phyloP scores from a whole-genome alignment of 2,888 invertebrate species.

The Morpho deidamia region DNA sequence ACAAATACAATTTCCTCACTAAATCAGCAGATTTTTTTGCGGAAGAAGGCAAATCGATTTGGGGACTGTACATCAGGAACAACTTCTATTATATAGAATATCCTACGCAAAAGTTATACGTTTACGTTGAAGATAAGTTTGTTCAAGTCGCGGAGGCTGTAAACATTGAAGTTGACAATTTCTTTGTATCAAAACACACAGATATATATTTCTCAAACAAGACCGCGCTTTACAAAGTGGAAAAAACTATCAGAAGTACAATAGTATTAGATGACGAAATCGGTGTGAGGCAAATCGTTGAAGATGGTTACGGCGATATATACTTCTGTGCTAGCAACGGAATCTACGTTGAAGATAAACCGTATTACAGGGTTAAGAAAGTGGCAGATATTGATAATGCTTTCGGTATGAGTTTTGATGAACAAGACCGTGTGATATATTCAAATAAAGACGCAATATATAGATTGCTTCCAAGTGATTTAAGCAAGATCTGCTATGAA shows the following conservation, averaged over 20 bases:
- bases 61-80: slow-evolving; percentile 51
- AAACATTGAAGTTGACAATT: slow-evolving; percentile 52
- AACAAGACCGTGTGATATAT: slow-evolving; percentile 49
- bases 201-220: slow-evolving; percentile 58
- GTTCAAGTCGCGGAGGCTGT: slow-evolving; percentile 48
- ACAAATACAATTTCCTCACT: slow-evolving; percentile 57
- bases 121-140: slow-evolving; percentile 47
- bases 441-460: slow-evolving; percentile 51
- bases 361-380: slow-evolving; percentile 40
- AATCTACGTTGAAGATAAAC: slow-evolving; percentile 55
- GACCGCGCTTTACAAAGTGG: slow-evolving; percentile 61
- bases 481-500: slow-evolving; percentile 21
- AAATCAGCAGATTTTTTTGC: slow-evolving; percentile 54
- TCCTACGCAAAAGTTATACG: slow-evolving; percentile 49
- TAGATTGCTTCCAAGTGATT: slow-evolving; percentile 40
- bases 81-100: slow-evolving; percentile 67
- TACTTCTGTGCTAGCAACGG: slow-evolving; percentile 52
- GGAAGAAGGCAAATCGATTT: slow-evolving; percentile 58
- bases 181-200: slow-evolving; percentile 46
- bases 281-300: slow-evolving; percentile 47
- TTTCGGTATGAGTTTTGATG: slow-evolving; percentile 58
- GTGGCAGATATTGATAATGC: slow-evolving; percentile 44
- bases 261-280: slow-evolving; percentile 45
- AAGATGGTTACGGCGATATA: slow-evolving; percentile 56
- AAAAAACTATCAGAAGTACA: slow-evolving; percentile 31